Conservation (phyloP, 1,140 invertebrate genomes). For the Schmidtea mediterranea region DNA sequence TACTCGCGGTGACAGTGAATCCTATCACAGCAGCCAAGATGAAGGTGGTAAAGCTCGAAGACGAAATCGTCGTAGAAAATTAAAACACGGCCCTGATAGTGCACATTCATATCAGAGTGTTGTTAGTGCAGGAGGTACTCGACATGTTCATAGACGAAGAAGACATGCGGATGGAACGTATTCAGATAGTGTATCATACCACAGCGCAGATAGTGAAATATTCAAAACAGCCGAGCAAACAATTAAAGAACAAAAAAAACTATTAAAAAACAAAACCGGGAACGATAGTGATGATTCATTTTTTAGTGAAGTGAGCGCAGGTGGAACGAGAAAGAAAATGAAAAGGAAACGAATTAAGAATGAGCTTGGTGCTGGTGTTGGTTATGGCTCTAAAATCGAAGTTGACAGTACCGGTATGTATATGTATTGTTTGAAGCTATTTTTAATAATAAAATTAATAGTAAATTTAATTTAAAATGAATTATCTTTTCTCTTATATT, state of each 20-base stretch:
- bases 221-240: conserved; percentile 2
- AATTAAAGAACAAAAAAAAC: conserved; percentile 10
- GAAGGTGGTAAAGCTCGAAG: conserved; percentile 16
- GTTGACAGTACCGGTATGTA: neutral
- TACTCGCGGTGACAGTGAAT: conserved; percentile 17
- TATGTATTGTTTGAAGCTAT: too few relatives aligned
- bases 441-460: too few relatives aligned
- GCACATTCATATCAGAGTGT: conserved; percentile 18
- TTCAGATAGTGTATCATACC: conserved; percentile 18
- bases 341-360: conserved; percentile 12
- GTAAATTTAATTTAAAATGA: too few relatives aligned
- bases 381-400: neutral
- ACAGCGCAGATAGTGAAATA: conserved; percentile 16
- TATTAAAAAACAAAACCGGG: conserved; percentile 12
- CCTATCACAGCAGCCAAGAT: conserved; percentile 19
- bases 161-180: conserved; percentile 20
- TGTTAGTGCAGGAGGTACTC: conserved; percentile 20
- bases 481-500: too few relatives aligned
- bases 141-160: conserved; percentile 15
- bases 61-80: conserved; percentile 14
- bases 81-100: conserved; percentile 14
- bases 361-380: neutral
- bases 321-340: conserved; percentile 17
- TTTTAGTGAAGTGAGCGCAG: conserved; percentile 16
- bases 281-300: conserved; percentile 18